Percentiles rank a stretch among this genome's conserved stretches.
These are phyloP conservation scores for Cryptocheilus praepositus DNA, from an alignment of 2,888 invertebrate genomes.

Conservation along the genomic window DNA sequence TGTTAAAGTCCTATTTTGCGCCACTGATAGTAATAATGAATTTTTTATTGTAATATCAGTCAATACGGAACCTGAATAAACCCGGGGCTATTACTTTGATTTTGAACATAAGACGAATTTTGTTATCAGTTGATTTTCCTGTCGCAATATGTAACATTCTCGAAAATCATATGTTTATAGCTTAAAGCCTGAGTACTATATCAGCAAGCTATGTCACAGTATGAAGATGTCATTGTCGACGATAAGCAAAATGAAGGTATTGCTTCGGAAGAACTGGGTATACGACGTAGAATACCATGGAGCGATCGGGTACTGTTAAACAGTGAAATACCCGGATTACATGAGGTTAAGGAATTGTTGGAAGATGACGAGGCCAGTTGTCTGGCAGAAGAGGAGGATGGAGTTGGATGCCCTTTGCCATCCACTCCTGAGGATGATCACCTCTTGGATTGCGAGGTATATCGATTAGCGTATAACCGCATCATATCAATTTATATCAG, in stretches of 20 bases:
- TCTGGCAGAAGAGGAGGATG: slow-evolving; percentile 83
- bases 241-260: slow-evolving; percentile 50
- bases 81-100: no score
- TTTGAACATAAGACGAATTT: no score
- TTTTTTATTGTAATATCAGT: no score
- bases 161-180: slow-evolving; percentile 9
- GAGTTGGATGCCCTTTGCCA: slow-evolving; percentile 88
- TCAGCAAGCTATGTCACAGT: slow-evolving; percentile 55
- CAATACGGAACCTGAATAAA: no score
- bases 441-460: slow-evolving; percentile 86
- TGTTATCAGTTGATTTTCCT: neutral
- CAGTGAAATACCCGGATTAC: slow-evolving; percentile 69
- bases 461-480: neutral
- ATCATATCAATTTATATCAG: neutral
- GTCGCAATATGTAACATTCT: neutral
- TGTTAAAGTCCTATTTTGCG: no score
- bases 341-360: slow-evolving; percentile 70
- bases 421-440: slow-evolving; percentile 92
- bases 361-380: slow-evolving; percentile 71
- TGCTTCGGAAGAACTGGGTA: slow-evolving; percentile 39
- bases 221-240: slow-evolving; percentile 61
- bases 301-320: slow-evolving; percentile 67
- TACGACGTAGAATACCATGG: slow-evolving; percentile 72
- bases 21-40: no score
- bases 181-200: slow-evolving; percentile 12